These are phyloP conservation scores for Phataginus tetradactyla DNA, from an alignment of 2,797 vertebrate genomes.

Conservation along the genomic window DNA sequence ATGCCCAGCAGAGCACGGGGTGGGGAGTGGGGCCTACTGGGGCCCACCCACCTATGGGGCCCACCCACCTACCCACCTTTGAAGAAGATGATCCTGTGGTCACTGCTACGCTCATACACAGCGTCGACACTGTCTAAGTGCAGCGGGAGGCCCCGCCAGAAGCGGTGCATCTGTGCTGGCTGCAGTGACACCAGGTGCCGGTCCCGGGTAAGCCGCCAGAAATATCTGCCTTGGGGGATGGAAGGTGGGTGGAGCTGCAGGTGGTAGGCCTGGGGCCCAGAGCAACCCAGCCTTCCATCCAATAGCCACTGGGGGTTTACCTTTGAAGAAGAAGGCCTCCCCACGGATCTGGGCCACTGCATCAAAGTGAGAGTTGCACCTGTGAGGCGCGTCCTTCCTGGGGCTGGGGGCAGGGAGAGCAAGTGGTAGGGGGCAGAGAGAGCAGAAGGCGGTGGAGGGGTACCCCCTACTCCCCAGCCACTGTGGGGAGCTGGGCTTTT, in stretches of 20 bases:
- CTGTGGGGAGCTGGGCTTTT: neutral
- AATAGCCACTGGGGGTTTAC: slow-evolving; percentile 61
- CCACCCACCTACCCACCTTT: slow-evolving; percentile 89
- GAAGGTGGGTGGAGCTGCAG: neutral
- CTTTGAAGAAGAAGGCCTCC: slow-evolving; percentile 98
- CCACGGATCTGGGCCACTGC: slow-evolving; percentile 98
- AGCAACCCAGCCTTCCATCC: rapidly evolving
- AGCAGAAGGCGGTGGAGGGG: neutral
- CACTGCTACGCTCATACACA: slow-evolving; percentile 93
- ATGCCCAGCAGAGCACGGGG: rapidly evolving
- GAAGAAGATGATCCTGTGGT: slow-evolving; percentile 98
- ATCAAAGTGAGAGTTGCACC: slow-evolving; percentile 93
- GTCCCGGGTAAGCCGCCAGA: slow-evolving; percentile 96
- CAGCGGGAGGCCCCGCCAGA: slow-evolving; percentile 95
- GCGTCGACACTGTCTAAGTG: slow-evolving; percentile 95
- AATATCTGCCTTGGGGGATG: slow-evolving; percentile 91
- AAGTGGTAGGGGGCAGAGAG: too few species aligned
- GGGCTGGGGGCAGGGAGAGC: slow-evolving; percentile 85
- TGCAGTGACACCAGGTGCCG: slow-evolving; percentile 96
- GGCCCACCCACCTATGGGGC: neutral
- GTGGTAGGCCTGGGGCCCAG: rapidly evolving
- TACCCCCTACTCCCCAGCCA: neutral
- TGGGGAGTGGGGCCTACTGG: too few species aligned
- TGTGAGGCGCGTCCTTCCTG: slow-evolving; percentile 91
- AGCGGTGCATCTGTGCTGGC: slow-evolving; percentile 96